A percentile compares a stretch with the other conserved stretches of the same genome.
These are phyloP conservation scores for Corydoras maculifer DNA, from an alignment of 2,113 vertebrate genomes.

Conservation along the genomic window DNA sequence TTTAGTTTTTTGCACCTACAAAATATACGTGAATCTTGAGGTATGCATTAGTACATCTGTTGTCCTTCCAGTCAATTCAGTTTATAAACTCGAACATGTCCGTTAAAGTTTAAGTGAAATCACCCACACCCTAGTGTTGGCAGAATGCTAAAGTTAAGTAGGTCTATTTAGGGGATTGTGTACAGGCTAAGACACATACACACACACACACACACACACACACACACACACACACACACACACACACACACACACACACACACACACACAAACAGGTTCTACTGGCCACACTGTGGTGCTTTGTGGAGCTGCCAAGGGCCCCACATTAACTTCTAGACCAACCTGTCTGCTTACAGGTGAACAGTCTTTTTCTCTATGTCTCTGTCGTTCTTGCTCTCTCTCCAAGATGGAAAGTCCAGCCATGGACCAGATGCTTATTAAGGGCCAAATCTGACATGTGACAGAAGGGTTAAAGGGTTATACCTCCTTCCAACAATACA, in stretches of 20 bases:
- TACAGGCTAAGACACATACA: neutral
- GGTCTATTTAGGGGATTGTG: slow-evolving; percentile 36
- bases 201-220: slow-evolving; percentile 8
- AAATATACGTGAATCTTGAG: too few species aligned
- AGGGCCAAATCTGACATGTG: slow-evolving; percentile 37
- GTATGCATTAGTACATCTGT: slow-evolving; percentile 27
- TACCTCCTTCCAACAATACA: too few species aligned
- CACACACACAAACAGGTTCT: slow-evolving; percentile 30
- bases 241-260: slow-evolving; percentile 22
- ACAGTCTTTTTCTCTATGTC: slow-evolving; percentile 26
- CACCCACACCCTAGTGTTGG: slow-evolving; percentile 54
- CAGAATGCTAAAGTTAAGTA: slow-evolving; percentile 44
- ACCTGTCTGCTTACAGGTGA: slow-evolving; percentile 38
- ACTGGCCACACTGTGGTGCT: slow-evolving; percentile 40
- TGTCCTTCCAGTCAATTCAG: too few species aligned
- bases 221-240: slow-evolving; percentile 15
- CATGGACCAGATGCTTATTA: slow-evolving; percentile 31
- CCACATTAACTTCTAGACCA: slow-evolving; percentile 22
- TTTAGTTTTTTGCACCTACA: too few species aligned
- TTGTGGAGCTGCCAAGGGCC: slow-evolving; percentile 38
- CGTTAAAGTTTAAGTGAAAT: slow-evolving; percentile 54
- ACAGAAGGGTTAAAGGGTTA: slow-evolving; percentile 16
- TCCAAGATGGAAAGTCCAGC: slow-evolving; percentile 22
- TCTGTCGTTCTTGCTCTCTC: neutral
- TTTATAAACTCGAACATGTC: too few species aligned